These are phyloP conservation scores for Notiomystis cincta DNA, from an alignment of 2,113 vertebrate species.

Conservation along the genomic window DNA sequence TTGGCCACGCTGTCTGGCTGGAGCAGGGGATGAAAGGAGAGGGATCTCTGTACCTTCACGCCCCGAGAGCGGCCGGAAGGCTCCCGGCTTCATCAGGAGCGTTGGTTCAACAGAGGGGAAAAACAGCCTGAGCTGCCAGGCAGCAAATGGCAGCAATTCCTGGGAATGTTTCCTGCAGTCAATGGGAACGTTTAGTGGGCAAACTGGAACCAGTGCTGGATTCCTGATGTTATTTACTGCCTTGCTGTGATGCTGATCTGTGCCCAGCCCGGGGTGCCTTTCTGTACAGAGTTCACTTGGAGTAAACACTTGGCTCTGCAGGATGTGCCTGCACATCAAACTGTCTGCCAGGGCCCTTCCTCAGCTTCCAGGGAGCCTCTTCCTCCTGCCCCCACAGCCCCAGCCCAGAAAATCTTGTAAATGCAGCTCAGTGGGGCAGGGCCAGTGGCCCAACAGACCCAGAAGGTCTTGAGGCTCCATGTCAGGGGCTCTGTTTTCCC, in stretches of 20 bases:
- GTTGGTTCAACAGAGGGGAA: not conserved
- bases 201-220: not conserved
- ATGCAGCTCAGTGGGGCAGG: not conserved
- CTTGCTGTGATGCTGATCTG: not conserved
- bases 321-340: not conserved
- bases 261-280: not conserved
- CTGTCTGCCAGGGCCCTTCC: not conserved
- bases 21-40: not conserved
- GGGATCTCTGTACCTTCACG: fast-evolving
- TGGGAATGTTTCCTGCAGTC: conserved; percentile 4
- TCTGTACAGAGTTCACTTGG: not conserved
- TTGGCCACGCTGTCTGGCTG: not conserved
- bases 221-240: not conserved
- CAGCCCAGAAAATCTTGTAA: not conserved
- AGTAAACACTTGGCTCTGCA: not conserved
- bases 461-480: fast-evolving
- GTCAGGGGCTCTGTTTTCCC: not conserved
- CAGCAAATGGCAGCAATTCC: not conserved
- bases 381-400: not conserved
- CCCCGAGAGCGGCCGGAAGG: not conserved
- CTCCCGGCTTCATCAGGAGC: not conserved
- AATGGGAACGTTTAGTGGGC: not conserved
- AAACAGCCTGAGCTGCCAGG: not conserved
- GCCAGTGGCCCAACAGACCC: fast-evolving
- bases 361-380: not conserved